Conservation (phyloP, 2,113 vertebrate species). For the Tragulus kanchil region DNA sequence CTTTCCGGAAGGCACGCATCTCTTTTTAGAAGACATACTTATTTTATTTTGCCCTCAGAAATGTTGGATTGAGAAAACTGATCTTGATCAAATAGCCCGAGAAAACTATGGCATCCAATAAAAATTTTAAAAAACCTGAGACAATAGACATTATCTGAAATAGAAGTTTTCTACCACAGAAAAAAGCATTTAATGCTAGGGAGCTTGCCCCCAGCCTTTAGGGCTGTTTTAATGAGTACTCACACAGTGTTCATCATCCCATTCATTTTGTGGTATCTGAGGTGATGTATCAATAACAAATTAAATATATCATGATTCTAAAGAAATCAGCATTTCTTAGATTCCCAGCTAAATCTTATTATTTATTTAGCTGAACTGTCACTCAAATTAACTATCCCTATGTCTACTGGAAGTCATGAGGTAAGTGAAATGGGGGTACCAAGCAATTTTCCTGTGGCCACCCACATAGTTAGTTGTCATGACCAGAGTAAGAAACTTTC, state of each 20-base stretch:
- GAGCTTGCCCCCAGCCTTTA: not conserved
- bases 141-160: conserved; percentile 29
- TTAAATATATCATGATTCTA: conserved; percentile 64
- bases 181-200: conserved; percentile 32
- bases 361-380: conserved; percentile 65
- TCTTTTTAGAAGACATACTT: conserved; percentile 56
- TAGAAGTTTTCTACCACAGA: conserved; percentile 25
- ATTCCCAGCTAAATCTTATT: conserved; percentile 56
- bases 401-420: conserved; percentile 8
- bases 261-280: conserved; percentile 67
- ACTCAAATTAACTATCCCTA: conserved; percentile 24
- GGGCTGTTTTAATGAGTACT: conserved; percentile 49
- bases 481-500: conserved; percentile 31
- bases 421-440: conserved; percentile 41
- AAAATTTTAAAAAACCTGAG: conserved; percentile 21
- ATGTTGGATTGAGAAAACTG: conserved; percentile 55
- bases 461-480: conserved; percentile 43
- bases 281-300: conserved; percentile 53
- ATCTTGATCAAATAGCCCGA: conserved; percentile 39
- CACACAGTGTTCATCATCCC: not conserved
- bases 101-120: conserved; percentile 28
- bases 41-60: conserved; percentile 70
- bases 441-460: conserved; percentile 47
- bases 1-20: conserved; percentile 45
- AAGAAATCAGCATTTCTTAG: conserved; percentile 58